Conservation (phyloP, 2,888 invertebrate genomes). For the Blomia tropicalis region DNA sequence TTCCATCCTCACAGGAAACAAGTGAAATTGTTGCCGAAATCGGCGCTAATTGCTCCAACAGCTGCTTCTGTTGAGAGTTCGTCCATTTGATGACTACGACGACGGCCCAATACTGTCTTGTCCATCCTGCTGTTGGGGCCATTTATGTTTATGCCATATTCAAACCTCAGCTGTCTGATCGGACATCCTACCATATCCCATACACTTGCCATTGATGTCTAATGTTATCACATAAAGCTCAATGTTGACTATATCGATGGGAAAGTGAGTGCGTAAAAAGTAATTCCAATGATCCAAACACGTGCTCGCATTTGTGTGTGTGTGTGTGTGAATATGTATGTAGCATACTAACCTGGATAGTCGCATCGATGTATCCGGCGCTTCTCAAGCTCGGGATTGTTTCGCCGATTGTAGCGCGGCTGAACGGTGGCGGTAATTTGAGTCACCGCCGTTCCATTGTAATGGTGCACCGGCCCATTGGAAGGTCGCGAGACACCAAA, state of each 20-base stretch:
- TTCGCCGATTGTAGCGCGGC: conserved; percentile 61
- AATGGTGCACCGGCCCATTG: not conserved
- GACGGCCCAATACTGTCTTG: not conserved
- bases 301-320: no score
- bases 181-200: no score
- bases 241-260: not conserved
- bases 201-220: no score
- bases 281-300: not conserved
- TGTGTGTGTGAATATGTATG: no score
- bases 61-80: not conserved
- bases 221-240: no score
- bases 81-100: no score
- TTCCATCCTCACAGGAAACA: not conserved
- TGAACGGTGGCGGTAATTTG: conserved; percentile 5
- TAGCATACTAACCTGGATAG: conserved; percentile 53
- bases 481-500: not conserved
- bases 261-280: not conserved
- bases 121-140: not conserved
- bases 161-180: no score
- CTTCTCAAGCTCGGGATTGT: conserved; percentile 91
- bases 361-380: conserved; percentile 89
- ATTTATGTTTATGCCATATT: no score
- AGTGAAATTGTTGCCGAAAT: not conserved
- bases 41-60: not conserved
- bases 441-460: not conserved